phyloP scores from a whole-genome alignment of 92 coral and sea anemone genomes.

The Porites evermanni region DNA sequence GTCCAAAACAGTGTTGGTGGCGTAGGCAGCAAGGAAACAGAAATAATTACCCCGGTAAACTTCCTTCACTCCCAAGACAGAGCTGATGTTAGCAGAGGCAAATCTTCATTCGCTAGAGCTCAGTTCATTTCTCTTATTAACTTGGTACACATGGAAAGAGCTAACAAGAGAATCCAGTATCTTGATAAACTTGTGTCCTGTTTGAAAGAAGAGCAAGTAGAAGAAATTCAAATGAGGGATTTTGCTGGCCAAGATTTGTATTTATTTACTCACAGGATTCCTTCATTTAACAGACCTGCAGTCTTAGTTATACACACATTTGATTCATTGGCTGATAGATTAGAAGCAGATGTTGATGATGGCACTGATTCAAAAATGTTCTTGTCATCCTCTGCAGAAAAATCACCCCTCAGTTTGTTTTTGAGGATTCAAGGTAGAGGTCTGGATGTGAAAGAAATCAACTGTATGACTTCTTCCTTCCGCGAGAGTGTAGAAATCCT shows the following conservation, averaged over 20 bases:
- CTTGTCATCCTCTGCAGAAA: neutral
- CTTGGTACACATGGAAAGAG: neutral
- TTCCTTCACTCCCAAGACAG: no score
- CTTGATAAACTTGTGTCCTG: neutral
- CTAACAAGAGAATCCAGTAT: neutral
- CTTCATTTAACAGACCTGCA: neutral
- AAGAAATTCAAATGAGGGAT: neutral
- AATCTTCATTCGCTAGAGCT: neutral
- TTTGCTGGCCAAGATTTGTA: neutral
- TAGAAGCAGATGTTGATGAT: neutral
- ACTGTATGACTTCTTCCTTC: neutral
- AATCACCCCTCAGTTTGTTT: neutral
- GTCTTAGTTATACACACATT: neutral
- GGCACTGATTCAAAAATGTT: neutral
- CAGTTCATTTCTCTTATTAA: neutral
- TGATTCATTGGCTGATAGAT: neutral
- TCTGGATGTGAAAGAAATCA: neutral
- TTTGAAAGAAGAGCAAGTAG: neutral
- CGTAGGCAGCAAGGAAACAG: neutral
- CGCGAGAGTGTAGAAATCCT: constrained; percentile 28
- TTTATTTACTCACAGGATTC: neutral
- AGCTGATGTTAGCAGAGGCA: neutral
- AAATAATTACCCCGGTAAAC: no score
- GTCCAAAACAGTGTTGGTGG: neutral
- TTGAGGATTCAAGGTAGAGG: neutral